Percentiles rank a stretch among this genome's conserved stretches.
Evolutionary conservation across 2,797 vertebrate genomes (phyloP).

Genomic region (Thripadectes ignobilis): DNA sequence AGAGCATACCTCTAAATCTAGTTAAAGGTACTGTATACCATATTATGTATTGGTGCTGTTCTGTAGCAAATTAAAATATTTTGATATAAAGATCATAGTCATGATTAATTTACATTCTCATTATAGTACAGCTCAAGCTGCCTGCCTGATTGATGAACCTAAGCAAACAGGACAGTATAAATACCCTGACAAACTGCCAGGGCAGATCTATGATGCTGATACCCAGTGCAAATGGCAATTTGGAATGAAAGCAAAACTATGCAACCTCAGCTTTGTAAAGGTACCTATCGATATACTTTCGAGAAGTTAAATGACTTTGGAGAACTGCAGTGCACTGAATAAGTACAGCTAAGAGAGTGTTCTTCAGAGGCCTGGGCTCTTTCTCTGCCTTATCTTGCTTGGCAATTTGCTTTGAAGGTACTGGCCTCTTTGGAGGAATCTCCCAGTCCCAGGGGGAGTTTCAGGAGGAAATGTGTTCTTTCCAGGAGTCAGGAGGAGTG

Average conservation of each 20-base stretch:
- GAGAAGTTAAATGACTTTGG: slow-evolving; percentile 13
- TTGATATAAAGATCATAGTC: background rate
- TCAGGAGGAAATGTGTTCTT: slow-evolving; percentile 1
- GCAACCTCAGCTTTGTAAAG: slow-evolving; percentile 94
- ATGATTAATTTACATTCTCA: slow-evolving; percentile 55
- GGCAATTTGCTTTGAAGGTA: slow-evolving; percentile 41
- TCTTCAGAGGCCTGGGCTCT: slow-evolving; percentile 43
- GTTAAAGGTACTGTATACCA: background rate
- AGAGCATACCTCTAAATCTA: background rate
- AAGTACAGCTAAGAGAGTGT: slow-evolving; percentile 6
- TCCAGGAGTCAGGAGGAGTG: background rate
- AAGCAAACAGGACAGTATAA: slow-evolving; percentile 93
- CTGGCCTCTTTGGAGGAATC: slow-evolving; percentile 16
- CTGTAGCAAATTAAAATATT: slow-evolving; percentile 38
- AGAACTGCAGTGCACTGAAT: background rate
- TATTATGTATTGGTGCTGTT: background rate
- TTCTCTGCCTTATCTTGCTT: slow-evolving; percentile 61
- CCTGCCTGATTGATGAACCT: slow-evolving; percentile 95
- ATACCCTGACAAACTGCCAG: slow-evolving; percentile 93
- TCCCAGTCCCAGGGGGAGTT: background rate
- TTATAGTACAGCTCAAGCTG: slow-evolving; percentile 94
- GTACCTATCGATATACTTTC: slow-evolving; percentile 75
- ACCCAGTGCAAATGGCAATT: slow-evolving; percentile 99
- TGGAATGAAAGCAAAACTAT: slow-evolving; percentile 93
- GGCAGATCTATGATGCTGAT: slow-evolving; percentile 95